A percentile compares a stretch with the other conserved stretches of the same genome.
phyloP scores from a whole-genome alignment of 1,140 invertebrate species.

The Homarus americanus region DNA sequence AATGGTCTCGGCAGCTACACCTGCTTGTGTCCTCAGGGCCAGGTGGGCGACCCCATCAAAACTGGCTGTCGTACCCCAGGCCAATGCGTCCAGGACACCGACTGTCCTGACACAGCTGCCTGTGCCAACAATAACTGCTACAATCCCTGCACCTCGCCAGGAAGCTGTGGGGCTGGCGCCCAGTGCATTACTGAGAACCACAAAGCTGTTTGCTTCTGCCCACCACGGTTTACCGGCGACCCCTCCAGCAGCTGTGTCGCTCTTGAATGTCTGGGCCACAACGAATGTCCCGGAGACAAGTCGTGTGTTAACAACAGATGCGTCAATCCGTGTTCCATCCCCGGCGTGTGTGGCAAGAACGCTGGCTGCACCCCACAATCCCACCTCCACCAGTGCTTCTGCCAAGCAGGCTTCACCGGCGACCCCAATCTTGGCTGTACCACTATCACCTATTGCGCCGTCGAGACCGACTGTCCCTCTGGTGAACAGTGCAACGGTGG shows the following conservation, averaged over 20 bases:
- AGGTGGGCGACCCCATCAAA: slow-evolving; percentile 86
- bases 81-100: slow-evolving; percentile 88
- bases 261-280: slow-evolving; percentile 86
- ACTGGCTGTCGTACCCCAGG: slow-evolving; percentile 87
- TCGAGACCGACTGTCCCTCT: slow-evolving; percentile 86
- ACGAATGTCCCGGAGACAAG: slow-evolving; percentile 84
- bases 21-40: slow-evolving; percentile 79
- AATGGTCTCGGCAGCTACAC: slow-evolving; percentile 77
- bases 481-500: slow-evolving; percentile 89
- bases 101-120: slow-evolving; percentile 87
- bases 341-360: slow-evolving; percentile 89
- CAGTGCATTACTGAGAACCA: slow-evolving; percentile 84
- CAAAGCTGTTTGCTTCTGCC: slow-evolving; percentile 86
- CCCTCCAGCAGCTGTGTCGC: slow-evolving; percentile 82
- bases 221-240: slow-evolving; percentile 82
- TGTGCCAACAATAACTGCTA: slow-evolving; percentile 88
- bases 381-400: slow-evolving; percentile 85
- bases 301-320: slow-evolving; percentile 90
- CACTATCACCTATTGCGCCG: slow-evolving; percentile 82
- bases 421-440: slow-evolving; percentile 89
- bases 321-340: slow-evolving; percentile 87
- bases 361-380: slow-evolving; percentile 85
- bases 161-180: slow-evolving; percentile 87
- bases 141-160: slow-evolving; percentile 86
- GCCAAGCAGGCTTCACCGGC: slow-evolving; percentile 88